These are phyloP conservation scores for Chionoecetes opilio DNA, from an alignment of 1,140 invertebrate species.

Conservation along the genomic window DNA sequence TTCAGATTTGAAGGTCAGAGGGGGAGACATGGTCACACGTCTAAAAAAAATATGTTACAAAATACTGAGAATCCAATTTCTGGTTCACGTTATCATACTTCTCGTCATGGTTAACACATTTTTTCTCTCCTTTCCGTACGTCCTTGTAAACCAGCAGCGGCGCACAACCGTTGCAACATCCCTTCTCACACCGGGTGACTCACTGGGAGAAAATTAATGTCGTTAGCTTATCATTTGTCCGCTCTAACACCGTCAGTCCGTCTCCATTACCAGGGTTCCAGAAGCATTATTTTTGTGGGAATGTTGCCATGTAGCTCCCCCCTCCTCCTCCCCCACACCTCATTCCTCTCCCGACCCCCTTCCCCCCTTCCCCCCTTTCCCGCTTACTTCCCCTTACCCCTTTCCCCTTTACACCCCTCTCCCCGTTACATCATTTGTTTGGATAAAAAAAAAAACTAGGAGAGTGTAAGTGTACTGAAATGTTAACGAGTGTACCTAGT, in stretches of 20 bases:
- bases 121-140: background rate
- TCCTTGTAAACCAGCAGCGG: background rate
- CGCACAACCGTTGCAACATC: background rate
- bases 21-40: too few species aligned
- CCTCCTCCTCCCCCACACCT: background rate
- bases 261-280: background rate
- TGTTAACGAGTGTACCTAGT: background rate
- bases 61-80: background rate
- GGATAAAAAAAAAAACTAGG: too few species aligned
- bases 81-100: too few species aligned
- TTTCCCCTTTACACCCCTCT: background rate
- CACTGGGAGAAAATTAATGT: slow-evolving; percentile 29
- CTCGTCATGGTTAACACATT: background rate
- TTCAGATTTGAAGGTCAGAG: background rate
- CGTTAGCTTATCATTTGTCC: slow-evolving; percentile 56
- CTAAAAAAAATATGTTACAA: background rate
- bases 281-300: slow-evolving; percentile 33
- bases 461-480: background rate
- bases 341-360: background rate
- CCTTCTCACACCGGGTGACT: background rate
- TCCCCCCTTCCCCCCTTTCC: background rate
- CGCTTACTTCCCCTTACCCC: background rate
- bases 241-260: background rate
- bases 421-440: background rate
- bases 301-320: background rate